These are phyloP conservation scores for Junonia oenone DNA, from an alignment of 2,888 invertebrate species.

Conservation along the genomic window DNA sequence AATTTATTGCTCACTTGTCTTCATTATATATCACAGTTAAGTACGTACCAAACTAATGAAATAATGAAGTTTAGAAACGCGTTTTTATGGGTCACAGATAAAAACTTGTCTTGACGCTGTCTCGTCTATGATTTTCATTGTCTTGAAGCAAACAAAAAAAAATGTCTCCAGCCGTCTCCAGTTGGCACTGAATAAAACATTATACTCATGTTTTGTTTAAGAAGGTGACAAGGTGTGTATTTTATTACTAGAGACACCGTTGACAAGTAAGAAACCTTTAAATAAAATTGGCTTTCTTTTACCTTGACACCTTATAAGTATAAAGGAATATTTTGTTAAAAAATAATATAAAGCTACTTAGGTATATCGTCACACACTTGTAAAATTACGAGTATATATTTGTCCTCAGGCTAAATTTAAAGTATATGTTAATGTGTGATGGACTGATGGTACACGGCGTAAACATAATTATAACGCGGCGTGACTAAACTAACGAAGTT, in stretches of 20 bases:
- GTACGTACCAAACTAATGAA: too few relatives aligned
- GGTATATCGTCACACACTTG: too few relatives aligned
- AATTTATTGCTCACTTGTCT: too few relatives aligned
- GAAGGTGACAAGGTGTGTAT: slow-evolving; percentile 4
- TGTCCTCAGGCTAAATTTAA: too few relatives aligned
- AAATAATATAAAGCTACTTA: not conserved
- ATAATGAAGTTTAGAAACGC: not conserved
- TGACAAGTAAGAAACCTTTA: not conserved
- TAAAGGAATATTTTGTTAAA: not conserved
- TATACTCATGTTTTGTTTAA: slow-evolving; percentile 12
- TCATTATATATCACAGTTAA: too few relatives aligned
- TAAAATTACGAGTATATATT: too few relatives aligned
- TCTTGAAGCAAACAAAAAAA: slow-evolving; percentile 15
- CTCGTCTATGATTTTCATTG: slow-evolving; percentile 9
- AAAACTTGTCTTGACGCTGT: not conserved
- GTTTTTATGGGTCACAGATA: not conserved
- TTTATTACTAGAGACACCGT: slow-evolving; percentile 3
- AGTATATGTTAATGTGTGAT: too few relatives aligned
- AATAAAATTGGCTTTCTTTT: not conserved
- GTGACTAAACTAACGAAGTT: too few relatives aligned
- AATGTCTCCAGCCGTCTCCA: not conserved
- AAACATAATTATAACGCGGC: too few relatives aligned
- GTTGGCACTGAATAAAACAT: slow-evolving; percentile 26
- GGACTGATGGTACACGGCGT: too few relatives aligned
- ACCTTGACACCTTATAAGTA: not conserved